Conservation (phyloP, 2,797 vertebrate genomes). For the Myripristis jacobus region DNA sequence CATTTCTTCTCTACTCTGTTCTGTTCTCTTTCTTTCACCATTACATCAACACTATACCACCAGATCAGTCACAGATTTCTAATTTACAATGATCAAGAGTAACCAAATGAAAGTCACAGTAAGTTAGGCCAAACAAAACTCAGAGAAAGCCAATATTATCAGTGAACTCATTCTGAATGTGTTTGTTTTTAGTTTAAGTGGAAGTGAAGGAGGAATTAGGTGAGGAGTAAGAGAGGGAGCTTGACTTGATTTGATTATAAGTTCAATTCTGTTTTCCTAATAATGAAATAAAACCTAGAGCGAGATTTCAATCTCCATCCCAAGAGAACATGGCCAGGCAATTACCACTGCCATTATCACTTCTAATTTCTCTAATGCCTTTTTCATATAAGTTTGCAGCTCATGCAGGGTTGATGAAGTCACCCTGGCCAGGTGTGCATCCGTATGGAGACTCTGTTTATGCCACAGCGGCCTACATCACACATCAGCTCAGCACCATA, state of each 20-base stretch:
- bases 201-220: conserved; percentile 19
- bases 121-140: conserved; percentile 18
- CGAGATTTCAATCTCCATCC: conserved; percentile 26
- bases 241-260: conserved; percentile 46
- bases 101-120: conserved; percentile 5
- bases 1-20: background rate
- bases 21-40: background rate
- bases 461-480: conserved; percentile 41
- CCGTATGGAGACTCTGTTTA: conserved; percentile 45
- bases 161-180: background rate
- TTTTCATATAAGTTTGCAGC: conserved; percentile 26
- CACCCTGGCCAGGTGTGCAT: conserved; percentile 50
- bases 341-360: conserved; percentile 15
- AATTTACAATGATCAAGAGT: background rate
- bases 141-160: conserved; percentile 14
- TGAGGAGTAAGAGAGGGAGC: conserved; percentile 28
- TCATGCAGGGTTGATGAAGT: conserved; percentile 11
- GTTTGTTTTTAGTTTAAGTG: background rate
- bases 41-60: conserved; percentile 13
- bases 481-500: conserved; percentile 24
- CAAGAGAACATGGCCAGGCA: conserved; percentile 37
- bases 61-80: conserved; percentile 5
- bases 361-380: conserved; percentile 29
- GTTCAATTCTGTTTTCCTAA: conserved; percentile 18
- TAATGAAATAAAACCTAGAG: background rate